phyloP scores from a whole-genome alignment of 2,888 invertebrate species.

The Taenaris catops region DNA sequence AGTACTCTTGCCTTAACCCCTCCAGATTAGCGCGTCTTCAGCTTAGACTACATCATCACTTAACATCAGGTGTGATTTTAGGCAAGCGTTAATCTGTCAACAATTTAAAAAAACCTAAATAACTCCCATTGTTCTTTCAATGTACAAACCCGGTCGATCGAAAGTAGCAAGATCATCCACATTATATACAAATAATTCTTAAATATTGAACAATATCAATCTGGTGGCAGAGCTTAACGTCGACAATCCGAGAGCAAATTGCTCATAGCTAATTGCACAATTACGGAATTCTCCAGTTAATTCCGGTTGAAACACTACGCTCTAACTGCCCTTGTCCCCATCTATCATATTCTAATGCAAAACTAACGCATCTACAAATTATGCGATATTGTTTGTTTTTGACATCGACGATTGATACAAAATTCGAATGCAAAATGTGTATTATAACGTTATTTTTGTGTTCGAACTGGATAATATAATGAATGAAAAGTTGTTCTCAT shows the following conservation, averaged over 20 bases:
- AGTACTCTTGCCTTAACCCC: no score
- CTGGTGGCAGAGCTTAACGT: conserved; percentile 32
- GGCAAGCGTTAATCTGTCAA: no score
- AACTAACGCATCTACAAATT: conserved; percentile 57
- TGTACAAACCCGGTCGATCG: no score
- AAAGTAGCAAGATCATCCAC: no score
- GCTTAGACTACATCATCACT: no score
- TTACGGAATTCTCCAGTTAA: conserved; percentile 74
- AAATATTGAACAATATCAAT: conserved; percentile 20
- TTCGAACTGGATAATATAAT: no score
- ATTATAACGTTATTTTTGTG: conserved; percentile 4
- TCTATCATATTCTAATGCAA: conserved; percentile 61
- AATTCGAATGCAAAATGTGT: conserved; percentile 4
- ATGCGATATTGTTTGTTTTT: conserved; percentile 50
- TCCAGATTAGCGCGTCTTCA: no score
- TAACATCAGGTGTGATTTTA: no score
- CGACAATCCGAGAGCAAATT: conserved; percentile 58
- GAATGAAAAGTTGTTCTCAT: no score
- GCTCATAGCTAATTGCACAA: conserved; percentile 66
- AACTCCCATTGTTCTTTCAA: no score
- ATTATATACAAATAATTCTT: background rate
- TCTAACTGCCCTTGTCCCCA: conserved; percentile 23
- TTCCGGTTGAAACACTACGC: conserved; percentile 59
- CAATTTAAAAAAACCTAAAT: no score
- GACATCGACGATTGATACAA: conserved; percentile 27